A percentile compares a stretch with the other conserved stretches of the same genome.
phyloP scores from a whole-genome alignment of 35 echinoderm and acorn worm genomes.

The Heliocidaris erythrogramma region DNA sequence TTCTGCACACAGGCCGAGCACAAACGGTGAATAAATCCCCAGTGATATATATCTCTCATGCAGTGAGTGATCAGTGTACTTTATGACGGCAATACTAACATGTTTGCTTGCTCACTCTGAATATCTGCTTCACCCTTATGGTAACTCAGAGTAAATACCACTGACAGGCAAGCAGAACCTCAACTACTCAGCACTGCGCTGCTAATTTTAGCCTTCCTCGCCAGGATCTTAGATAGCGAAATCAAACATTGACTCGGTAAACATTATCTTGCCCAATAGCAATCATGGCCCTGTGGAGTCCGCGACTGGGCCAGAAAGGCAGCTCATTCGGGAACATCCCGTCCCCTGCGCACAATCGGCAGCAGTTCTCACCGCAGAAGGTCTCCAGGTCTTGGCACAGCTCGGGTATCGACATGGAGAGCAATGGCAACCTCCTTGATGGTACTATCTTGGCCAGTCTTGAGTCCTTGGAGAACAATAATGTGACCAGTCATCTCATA shows the following conservation, averaged over 20 bases:
- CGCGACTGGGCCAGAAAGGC: constrained; percentile 47
- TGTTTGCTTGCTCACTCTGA: constrained; percentile 6
- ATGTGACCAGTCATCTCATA: constrained; percentile 55
- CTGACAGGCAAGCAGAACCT: neutral
- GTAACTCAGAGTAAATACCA: neutral
- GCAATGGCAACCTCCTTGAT: constrained; percentile 16
- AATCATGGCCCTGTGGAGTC: constrained; percentile 50
- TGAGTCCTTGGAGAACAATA: constrained; percentile 32
- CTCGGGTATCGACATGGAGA: neutral
- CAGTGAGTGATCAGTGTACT: constrained; percentile 16
- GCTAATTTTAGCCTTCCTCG: neutral
- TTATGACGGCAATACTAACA: neutral
- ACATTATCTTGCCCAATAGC: neutral
- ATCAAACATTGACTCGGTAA: constrained; percentile 44
- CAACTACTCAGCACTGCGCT: neutral
- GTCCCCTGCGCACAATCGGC: constrained; percentile 17
- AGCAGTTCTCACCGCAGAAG: constrained; percentile 43
- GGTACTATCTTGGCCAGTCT: constrained; percentile 36
- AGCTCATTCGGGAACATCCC: constrained; percentile 29
- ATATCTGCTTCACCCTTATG: neutral
- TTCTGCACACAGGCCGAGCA: neutral
- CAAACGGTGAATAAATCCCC: neutral
- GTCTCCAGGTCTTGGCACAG: constrained; percentile 28
- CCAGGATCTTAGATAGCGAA: constrained; percentile 38
- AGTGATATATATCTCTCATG: neutral